Conservation (phyloP, 2,797 vertebrate genomes). For the Neosilurus hyrtlii region DNA sequence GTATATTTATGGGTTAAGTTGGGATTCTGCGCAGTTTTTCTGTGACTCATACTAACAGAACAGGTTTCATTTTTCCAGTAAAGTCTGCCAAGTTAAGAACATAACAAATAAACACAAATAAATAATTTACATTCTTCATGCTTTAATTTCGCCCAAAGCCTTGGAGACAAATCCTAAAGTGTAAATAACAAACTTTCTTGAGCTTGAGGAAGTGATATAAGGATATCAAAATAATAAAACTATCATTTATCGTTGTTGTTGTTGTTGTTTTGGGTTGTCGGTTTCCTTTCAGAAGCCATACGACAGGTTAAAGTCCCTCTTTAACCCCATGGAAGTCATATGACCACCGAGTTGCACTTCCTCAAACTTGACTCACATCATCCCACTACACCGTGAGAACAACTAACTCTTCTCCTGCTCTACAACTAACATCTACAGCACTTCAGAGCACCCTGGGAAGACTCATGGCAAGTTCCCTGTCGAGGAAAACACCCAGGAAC, state of each 20-base stretch:
- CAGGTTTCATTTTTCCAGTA: background rate
- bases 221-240: too few species aligned
- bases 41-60: background rate
- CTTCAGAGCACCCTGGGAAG: background rate
- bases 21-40: background rate
- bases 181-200: background rate
- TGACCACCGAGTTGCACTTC: slow-evolving; percentile 67
- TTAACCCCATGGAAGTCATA: slow-evolving; percentile 58
- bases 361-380: slow-evolving; percentile 59
- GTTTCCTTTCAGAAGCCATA: background rate
- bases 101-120: background rate
- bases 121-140: background rate
- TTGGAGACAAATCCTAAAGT: background rate
- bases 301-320: slow-evolving; percentile 33
- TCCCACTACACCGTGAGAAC: slow-evolving; percentile 26
- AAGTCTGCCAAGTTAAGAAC: background rate
- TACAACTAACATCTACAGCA: slow-evolving; percentile 8
- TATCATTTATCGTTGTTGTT: too few species aligned
- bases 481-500: slow-evolving; percentile 29
- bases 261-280: background rate
- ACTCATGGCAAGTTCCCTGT: slow-evolving; percentile 53
- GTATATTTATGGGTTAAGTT: background rate
- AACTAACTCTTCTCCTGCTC: slow-evolving; percentile 24
- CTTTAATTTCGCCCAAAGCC: background rate
- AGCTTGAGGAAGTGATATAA: background rate